These are phyloP conservation scores for Opisthocomus hoazin DNA, from an alignment of 2,113 vertebrate species.

Conservation along the genomic window DNA sequence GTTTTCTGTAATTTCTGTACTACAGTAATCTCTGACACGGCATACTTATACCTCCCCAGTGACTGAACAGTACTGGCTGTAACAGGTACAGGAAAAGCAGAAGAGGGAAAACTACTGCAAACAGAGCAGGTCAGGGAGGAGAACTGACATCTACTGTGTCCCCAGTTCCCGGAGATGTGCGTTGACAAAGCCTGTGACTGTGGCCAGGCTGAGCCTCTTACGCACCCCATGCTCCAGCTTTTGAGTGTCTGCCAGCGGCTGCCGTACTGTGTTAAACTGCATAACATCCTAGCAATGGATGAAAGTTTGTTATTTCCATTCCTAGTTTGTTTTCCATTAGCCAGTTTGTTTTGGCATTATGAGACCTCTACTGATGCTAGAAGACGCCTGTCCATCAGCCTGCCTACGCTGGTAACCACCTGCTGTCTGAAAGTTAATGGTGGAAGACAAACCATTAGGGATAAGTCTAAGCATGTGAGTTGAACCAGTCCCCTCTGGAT, in stretches of 20 bases:
- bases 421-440: background rate
- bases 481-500: background rate
- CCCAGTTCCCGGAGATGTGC: background rate
- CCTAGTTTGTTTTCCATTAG: background rate
- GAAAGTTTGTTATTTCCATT: background rate
- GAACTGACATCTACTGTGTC: background rate
- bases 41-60: background rate
- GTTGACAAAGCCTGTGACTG: background rate
- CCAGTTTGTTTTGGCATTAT: background rate
- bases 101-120: background rate
- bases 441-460: background rate
- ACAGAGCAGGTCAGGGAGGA: background rate
- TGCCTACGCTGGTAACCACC: background rate
- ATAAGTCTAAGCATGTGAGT: background rate
- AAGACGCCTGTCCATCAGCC: background rate
- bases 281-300: background rate
- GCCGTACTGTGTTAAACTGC: background rate
- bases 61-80: background rate
- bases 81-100: background rate
- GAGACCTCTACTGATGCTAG: background rate
- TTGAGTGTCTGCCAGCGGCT: background rate
- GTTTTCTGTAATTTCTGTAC: background rate
- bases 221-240: background rate
- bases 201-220: background rate
- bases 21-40: background rate